Evolutionary conservation across 2,888 invertebrate species (phyloP).

Genomic region (Dromius quadrimaculatus): DNA sequence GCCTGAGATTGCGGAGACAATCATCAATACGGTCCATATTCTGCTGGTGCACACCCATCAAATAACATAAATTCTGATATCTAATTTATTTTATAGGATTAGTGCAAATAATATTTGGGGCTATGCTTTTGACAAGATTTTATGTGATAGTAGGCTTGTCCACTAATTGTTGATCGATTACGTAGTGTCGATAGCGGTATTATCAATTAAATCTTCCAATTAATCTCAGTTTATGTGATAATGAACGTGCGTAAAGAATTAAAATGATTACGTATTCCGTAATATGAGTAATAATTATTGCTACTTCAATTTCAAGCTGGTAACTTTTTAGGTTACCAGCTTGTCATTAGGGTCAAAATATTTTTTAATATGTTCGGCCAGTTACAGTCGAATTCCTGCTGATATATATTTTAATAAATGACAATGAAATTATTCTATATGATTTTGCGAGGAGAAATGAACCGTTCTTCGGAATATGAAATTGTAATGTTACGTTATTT

Average conservation of each 20-base stretch:
- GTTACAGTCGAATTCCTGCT: conserved; percentile 36
- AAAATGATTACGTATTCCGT: conserved; percentile 33
- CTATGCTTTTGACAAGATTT: too few species aligned
- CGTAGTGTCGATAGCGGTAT: neutral
- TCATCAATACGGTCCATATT: too few species aligned
- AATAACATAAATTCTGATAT: too few species aligned
- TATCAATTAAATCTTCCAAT: conserved; percentile 6
- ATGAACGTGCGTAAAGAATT: conserved; percentile 18
- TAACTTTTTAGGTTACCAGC: conserved; percentile 45
- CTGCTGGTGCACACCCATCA: too few species aligned
- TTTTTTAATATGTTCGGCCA: conserved; percentile 15
- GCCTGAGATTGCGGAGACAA: too few species aligned
- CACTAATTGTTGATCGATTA: neutral
- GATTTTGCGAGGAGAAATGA: conserved; percentile 11
- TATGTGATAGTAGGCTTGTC: too few species aligned
- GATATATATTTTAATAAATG: conserved; percentile 23
- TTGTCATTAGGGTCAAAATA: conserved; percentile 49
- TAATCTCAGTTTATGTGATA: neutral
- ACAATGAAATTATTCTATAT: conserved; percentile 18
- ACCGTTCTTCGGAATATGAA: conserved; percentile 11
- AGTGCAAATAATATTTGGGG: too few species aligned
- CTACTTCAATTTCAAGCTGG: conserved; percentile 45
- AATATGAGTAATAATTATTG: conserved; percentile 45
- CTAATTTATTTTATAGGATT: too few species aligned
- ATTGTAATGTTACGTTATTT: neutral